Base-by-base conservation (phyloP, 2,888 invertebrate genomes). In the Rhamnusium bicolor region DNA sequence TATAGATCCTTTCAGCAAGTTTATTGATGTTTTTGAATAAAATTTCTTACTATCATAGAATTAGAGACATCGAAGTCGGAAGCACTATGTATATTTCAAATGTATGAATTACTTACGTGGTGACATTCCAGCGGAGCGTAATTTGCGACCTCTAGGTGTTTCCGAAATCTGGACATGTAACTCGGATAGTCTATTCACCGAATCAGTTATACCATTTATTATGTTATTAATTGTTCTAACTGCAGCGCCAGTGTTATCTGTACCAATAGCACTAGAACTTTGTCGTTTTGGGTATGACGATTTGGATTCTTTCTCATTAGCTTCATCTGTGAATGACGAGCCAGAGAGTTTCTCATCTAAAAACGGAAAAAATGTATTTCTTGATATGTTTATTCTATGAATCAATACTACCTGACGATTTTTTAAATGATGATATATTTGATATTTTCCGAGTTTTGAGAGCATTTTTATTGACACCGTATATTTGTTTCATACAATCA, bases 401-500 rank as follows among this genome's bases (percentile, higher is more conserved):
- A n/a, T 14, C 24, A 46, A 18, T 54, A 40, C 6, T 65, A 75
- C 77, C 75, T 63, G 73, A 66, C 6, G 60, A 18, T 58, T 76
- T 75, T 32, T 68, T 69, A 14, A 8, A 27, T 29, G 40, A 14
- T 12, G 65, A 18, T 51, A 60, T 51, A 46, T 67, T 74, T 53
- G 79, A 79, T 27, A 78, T 75, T 21, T 79, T 81, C 24, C 80
- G 73, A 12, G 71, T 61, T 19, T 79, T 79, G 3, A 27, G 46
- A 16, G 47, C 47, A 5, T 21, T 18, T 53, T 71, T 72, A 16
- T 75, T 71, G 1, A 69, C 72, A 10, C 79, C 80, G 73, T 87
- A 89, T 21, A 88, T 76, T 76, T 85, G 84, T 77, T 88, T 88
- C 87, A 89, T 87, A 62, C 87, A 87, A 76, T 89, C 87, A 65